These are phyloP conservation scores for Eupithecia pulchellata DNA, from an alignment of 2,888 invertebrate species.

Conservation along the genomic window DNA sequence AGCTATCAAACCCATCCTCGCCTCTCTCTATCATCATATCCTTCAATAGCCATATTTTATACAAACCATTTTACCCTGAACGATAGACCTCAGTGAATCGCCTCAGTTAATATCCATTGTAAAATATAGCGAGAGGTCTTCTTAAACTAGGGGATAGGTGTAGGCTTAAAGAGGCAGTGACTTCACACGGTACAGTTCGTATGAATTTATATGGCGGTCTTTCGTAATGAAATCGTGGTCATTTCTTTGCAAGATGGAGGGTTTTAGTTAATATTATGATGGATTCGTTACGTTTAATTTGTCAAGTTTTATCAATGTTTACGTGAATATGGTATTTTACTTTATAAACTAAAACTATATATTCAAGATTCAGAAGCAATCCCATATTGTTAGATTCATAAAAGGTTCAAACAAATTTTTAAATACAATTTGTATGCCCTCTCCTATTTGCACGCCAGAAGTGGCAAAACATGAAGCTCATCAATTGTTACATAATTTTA, in stretches of 20 bases:
- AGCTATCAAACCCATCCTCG: constrained; percentile 19
- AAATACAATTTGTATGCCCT: too few species aligned
- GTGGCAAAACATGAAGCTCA: too few species aligned
- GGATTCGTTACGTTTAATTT: constrained; percentile 33
- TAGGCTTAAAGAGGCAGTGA: constrained; percentile 45
- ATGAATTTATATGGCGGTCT: constrained; percentile 56
- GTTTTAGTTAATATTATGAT: constrained; percentile 34
- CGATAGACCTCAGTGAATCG: constrained; percentile 21
- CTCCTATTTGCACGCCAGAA: too few species aligned
- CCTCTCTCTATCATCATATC: constrained; percentile 31
- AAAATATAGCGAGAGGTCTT: constrained; percentile 41
- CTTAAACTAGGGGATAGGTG: constrained; percentile 45
- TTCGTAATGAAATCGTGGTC: constrained; percentile 57
- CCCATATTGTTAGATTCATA: too few species aligned
- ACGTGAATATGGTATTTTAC: too few species aligned
- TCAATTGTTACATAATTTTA: too few species aligned
- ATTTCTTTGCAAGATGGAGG: constrained; percentile 50
- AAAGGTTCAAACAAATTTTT: too few species aligned
- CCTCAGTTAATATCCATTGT: constrained; percentile 16
- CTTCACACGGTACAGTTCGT: constrained; percentile 49
- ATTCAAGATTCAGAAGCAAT: too few species aligned
- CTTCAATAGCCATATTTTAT: constrained; percentile 28
- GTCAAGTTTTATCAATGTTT: constrained; percentile 36
- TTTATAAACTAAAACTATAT: too few species aligned
- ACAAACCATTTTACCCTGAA: constrained; percentile 27